A percentile compares a stretch with the other conserved stretches of the same genome.
Conservation (phyloP, 2,797 vertebrate genomes). For the Amphiprion clarkii region DNA sequence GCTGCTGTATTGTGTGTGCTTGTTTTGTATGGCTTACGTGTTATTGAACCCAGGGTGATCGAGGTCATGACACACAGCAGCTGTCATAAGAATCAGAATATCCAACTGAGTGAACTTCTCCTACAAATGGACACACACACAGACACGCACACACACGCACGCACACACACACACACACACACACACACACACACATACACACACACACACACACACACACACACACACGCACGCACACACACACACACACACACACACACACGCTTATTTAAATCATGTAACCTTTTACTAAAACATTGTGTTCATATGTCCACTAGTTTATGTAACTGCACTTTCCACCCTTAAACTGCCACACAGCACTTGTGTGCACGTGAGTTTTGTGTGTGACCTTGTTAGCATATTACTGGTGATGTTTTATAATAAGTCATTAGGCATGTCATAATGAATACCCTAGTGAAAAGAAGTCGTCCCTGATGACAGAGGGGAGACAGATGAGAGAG, state of each 20-base stretch:
- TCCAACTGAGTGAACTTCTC: conserved; percentile 91
- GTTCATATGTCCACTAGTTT: background rate
- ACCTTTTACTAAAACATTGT: background rate
- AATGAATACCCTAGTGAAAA: conserved; percentile 50
- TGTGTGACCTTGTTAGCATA: conserved; percentile 29
- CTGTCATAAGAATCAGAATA: conserved; percentile 92
- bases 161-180: conserved; percentile 15
- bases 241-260: conserved; percentile 19
- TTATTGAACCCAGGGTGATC: conserved; percentile 96
- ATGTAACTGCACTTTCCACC: no score
- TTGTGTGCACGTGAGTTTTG: background rate
- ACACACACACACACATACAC: conserved; percentile 24
- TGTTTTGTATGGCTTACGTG: conserved; percentile 82
- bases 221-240: conserved; percentile 13
- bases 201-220: conserved; percentile 19
- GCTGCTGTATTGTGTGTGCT: background rate
- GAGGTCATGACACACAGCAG: conserved; percentile 93
- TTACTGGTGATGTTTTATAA: conserved; percentile 20
- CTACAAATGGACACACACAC: conserved; percentile 70
- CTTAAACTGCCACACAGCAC: no score
- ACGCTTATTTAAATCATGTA: background rate
- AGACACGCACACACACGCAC: conserved; percentile 8
- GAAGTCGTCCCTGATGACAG: conserved; percentile 41
- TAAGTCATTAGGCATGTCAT: conserved; percentile 44
- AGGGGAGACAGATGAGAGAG: background rate